Conservation (phyloP, 1,140 invertebrate species). For the Triops cancriformis region DNA sequence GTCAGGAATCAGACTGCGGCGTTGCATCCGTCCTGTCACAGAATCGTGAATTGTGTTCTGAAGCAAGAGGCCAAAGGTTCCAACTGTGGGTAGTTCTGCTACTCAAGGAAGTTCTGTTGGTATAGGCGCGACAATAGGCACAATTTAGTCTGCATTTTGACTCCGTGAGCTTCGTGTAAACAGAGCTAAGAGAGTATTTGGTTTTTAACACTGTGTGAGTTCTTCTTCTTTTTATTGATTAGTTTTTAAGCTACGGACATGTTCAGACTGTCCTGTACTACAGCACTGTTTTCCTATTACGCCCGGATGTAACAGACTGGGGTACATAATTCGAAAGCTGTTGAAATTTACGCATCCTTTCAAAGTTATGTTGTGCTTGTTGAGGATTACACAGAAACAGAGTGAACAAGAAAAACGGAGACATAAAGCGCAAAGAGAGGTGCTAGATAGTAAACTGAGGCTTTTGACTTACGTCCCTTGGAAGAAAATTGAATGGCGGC, state of each 20-base stretch:
- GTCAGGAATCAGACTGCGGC: neutral
- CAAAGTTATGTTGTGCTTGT: too few species aligned
- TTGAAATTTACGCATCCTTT: too few species aligned
- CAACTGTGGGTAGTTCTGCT: neutral
- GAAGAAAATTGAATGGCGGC: too few species aligned
- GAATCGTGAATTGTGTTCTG: neutral
- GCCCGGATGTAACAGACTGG: neutral
- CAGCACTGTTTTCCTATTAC: neutral
- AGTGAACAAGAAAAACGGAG: too few species aligned
- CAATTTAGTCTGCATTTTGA: neutral
- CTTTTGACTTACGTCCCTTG: too few species aligned
- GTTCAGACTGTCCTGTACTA: neutral
- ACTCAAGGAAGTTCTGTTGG: neutral
- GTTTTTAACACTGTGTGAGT: neutral
- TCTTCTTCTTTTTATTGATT: neutral
- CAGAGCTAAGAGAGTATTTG: neutral
- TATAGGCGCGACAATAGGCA: neutral
- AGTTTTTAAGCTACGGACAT: neutral
- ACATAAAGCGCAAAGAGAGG: too few species aligned
- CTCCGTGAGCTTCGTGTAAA: neutral
- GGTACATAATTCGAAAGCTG: too few species aligned
- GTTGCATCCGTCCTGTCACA: neutral
- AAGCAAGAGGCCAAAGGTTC: neutral
- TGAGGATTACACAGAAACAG: too few species aligned
- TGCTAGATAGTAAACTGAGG: too few species aligned